These are phyloP conservation scores for Drosophila anomelani DNA, from an alignment of 2,888 invertebrate species.

Conservation along the genomic window DNA sequence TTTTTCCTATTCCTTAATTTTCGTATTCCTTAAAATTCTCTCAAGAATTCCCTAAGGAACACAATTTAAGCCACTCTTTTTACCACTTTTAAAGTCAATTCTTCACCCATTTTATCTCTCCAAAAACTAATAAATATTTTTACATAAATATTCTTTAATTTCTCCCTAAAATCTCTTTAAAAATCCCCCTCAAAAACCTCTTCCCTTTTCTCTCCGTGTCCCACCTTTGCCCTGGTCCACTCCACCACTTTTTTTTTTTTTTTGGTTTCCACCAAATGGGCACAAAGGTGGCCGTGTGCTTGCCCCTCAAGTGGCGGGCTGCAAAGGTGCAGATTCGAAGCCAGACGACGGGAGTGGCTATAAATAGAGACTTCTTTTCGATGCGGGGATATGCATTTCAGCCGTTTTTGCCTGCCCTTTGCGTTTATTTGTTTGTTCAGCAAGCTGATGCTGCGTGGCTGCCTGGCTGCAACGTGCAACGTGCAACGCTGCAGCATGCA, in stretches of 20 bases:
- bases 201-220: constrained; percentile 15
- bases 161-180: not conserved
- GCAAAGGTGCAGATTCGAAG: constrained; percentile 63
- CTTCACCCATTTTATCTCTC: not conserved
- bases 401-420: constrained; percentile 69
- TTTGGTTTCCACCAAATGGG: constrained; percentile 24
- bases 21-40: too few relatives aligned
- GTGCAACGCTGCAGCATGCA: constrained; percentile 28
- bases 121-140: not conserved
- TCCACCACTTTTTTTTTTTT: constrained; percentile 14
- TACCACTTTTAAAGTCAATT: not conserved
- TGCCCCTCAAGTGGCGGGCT: constrained; percentile 64
- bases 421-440: constrained; percentile 74
- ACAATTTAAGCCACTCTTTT: too few relatives aligned
- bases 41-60: too few relatives aligned
- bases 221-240: constrained; percentile 44
- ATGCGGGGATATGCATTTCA: constrained; percentile 26
- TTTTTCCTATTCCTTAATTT: too few relatives aligned
- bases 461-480: constrained; percentile 26
- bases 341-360: constrained; percentile 51
- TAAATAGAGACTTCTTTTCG: constrained; percentile 56
- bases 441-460: constrained; percentile 41
- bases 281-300: constrained; percentile 43
- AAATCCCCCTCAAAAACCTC: not conserved
- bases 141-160: too few relatives aligned